Conservation (phyloP, 2,113 vertebrate species). For the Ophthalmolycus amberensis region DNA sequence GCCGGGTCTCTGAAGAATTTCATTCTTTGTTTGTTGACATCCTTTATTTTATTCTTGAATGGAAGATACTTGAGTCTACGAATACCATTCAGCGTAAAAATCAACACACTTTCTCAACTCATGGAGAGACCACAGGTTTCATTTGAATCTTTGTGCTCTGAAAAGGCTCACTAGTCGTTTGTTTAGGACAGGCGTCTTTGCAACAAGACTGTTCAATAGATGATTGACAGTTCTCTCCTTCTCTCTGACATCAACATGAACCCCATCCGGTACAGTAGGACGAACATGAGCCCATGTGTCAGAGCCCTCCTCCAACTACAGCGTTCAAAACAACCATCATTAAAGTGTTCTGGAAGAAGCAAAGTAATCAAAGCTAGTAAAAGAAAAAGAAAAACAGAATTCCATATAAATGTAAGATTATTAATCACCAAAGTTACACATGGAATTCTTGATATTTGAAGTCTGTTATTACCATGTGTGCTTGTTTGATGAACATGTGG, state of each 20-base stretch:
- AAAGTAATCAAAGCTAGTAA: neutral
- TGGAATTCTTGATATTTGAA: neutral
- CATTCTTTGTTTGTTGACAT: conserved; percentile 11
- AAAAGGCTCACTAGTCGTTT: neutral
- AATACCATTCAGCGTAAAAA: neutral
- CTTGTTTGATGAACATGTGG: conserved; percentile 28
- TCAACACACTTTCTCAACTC: neutral
- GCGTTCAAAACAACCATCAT: conserved; percentile 29
- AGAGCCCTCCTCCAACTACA: neutral
- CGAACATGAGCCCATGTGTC: conserved; percentile 8
- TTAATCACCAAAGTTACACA: neutral
- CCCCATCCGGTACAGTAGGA: conserved; percentile 16
- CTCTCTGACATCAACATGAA: conserved; percentile 26
- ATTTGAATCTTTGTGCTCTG: conserved; percentile 5
- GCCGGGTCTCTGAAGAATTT: neutral
- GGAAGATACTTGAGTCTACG: neutral
- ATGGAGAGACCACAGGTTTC: neutral
- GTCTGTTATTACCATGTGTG: neutral
- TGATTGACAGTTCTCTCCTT: conserved; percentile 43
- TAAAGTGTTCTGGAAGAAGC: conserved; percentile 8
- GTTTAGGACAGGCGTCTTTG: conserved; percentile 12
- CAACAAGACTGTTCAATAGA: conserved; percentile 16
- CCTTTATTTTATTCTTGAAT: neutral
- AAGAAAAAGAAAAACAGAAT: neutral
- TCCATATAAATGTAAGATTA: neutral